Evolutionary conservation across 1,140 invertebrate species (phyloP), one percentile per base, ranked within the genome.

Genomic region (Eriosoma lanigerum): DNA sequence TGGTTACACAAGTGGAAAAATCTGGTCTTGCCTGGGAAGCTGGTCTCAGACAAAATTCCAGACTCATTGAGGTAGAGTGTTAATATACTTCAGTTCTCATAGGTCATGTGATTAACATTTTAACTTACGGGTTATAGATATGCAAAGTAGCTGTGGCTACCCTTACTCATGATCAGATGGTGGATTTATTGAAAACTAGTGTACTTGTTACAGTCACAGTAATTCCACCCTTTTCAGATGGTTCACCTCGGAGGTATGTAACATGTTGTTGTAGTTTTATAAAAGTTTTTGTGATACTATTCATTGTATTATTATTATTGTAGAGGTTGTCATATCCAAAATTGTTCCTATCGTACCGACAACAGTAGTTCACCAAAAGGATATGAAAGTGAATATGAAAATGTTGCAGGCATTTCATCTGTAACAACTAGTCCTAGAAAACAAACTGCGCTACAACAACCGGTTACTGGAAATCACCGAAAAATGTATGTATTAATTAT

Each of bases 1-100:
- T 98, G 5, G 95, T 98, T 2, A 97, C 95, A 3, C 93, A 97
- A 84, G 96, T 98, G 1, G 96, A 98, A 86, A 89, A 89, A 80
- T 91, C 92, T 84, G 95, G 96, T 5, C 90, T 92, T 82, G 96
- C 97, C 13, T 94, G 92, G 88, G 90, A 94, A 81, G 93, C 94
- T n/a, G 96, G 96, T 29, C 88, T 98, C 1, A 86, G 93, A 72
- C 94, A 95, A 86, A 95, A 95, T 19, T 94, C 93, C 32, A 89
- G 96, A 48, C 89, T 98, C 75, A 94, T 98, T 19, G 96, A 98
- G 86, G 90, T 92, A 81, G 32, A 38, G 32, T 38, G 83, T 78
- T 66, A 46, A 52, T 26, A 81, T 10, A 66, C 4, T 46, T 19
- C 52, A 66, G 44, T 75, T 17, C 19, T 24, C 32, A 21, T 48